These are phyloP conservation scores for Melolontha melolontha DNA, from an alignment of 2,888 invertebrate species.

Conservation along the genomic window DNA sequence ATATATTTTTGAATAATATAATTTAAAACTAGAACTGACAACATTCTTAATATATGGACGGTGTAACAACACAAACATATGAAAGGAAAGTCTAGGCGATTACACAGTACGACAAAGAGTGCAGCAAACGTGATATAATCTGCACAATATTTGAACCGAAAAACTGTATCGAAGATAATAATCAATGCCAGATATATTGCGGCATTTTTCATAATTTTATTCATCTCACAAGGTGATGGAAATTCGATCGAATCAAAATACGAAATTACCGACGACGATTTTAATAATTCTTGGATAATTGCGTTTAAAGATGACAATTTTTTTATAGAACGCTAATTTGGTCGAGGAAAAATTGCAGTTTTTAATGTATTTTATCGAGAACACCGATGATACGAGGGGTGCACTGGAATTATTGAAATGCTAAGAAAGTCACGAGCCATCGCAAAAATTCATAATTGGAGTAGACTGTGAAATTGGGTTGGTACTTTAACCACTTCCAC, in stretches of 20 bases:
- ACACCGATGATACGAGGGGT: constrained; percentile 11
- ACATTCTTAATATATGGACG: no score
- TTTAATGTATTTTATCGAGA: constrained; percentile 29
- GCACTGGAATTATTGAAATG: no score
- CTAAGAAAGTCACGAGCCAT: no score
- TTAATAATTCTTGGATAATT: constrained; percentile 21
- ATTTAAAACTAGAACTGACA: no score
- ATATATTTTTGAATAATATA: no score
- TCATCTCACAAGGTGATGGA: constrained; percentile 13
- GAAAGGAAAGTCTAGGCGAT: constrained; percentile 22
- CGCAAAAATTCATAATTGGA: no score
- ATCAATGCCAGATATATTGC: constrained; percentile 19
- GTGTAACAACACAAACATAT: no score
- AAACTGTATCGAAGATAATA: constrained; percentile 10
- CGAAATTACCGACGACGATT: constrained; percentile 10
- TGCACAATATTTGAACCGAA: constrained; percentile 26
- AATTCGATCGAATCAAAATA: constrained; percentile 18
- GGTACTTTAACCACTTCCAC: no score
- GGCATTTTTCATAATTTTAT: constrained; percentile 22
- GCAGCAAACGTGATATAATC: constrained; percentile 28
- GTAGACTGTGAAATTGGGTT: no score
- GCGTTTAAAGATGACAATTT: constrained; percentile 27
- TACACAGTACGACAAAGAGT: constrained; percentile 31
- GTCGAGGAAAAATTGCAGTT: constrained; percentile 31
- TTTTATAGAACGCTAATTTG: constrained; percentile 15